Percentiles rank a stretch among this genome's conserved stretches.
These are phyloP conservation scores for Caligus rogercresseyi DNA, from an alignment of 1,140 invertebrate species.

Conservation along the genomic window DNA sequence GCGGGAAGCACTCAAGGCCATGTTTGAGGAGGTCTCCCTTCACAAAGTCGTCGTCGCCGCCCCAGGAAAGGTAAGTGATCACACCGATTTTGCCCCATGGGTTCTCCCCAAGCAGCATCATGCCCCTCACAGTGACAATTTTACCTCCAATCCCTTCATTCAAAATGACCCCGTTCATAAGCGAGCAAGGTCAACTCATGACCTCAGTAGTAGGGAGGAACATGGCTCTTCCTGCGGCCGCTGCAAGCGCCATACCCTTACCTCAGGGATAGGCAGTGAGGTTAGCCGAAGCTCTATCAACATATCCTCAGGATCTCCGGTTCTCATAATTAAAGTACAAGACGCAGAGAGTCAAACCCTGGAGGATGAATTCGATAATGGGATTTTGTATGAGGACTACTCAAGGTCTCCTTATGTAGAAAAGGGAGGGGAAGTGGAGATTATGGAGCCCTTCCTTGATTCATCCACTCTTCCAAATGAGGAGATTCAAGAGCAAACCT, in stretches of 20 bases:
- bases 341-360: neutral
- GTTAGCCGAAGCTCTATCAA: neutral
- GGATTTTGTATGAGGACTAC: neutral
- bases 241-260: neutral
- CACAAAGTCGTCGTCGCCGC: neutral
- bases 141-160: neutral
- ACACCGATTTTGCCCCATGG: neutral
- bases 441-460: neutral
- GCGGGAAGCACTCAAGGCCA: neutral
- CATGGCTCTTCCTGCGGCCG: neutral
- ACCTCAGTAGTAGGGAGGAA: neutral
- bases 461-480: neutral
- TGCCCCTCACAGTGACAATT: neutral
- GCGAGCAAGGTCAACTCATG: neutral
- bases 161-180: neutral
- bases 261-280: neutral
- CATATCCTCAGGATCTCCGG: neutral
- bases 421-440: too few relatives aligned
- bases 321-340: neutral
- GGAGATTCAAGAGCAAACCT: neutral
- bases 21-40: conserved; percentile 8
- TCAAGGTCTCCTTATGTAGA: too few relatives aligned
- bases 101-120: neutral
- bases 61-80: neutral
- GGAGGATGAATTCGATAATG: neutral